A percentile compares a stretch with the other conserved stretches of the same genome.
These are phyloP conservation scores for Mesoclemmys tuberculata DNA, from an alignment of 2,113 vertebrate genomes.

Conservation along the genomic window DNA sequence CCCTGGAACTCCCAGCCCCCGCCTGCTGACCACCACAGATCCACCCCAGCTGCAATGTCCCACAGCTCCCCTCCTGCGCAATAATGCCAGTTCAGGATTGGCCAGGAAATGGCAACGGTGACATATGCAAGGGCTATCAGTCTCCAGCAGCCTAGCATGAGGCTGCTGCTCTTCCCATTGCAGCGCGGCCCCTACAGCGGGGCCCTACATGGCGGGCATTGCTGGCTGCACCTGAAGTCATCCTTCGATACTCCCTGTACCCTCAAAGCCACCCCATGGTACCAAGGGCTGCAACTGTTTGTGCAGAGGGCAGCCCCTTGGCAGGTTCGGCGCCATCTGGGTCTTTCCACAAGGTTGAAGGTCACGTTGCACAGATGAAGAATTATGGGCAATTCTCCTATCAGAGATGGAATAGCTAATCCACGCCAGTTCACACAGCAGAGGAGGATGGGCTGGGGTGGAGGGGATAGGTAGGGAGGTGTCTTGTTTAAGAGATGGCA, in stretches of 20 bases:
- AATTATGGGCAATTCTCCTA: background rate
- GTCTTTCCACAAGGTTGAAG: background rate
- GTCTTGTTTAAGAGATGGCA: background rate
- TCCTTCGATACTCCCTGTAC: background rate
- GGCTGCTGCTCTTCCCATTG: background rate
- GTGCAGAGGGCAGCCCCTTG: background rate
- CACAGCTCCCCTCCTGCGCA: background rate
- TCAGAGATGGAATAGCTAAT: background rate
- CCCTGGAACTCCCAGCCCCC: background rate
- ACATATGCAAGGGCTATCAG: background rate
- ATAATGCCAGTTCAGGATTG: background rate
- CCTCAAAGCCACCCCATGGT: background rate
- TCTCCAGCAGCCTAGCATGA: background rate
- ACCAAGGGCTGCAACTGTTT: background rate
- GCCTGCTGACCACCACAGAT: background rate
- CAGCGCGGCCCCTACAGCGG: no score
- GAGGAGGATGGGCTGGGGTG: background rate
- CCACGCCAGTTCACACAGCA: background rate
- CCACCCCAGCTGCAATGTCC: background rate
- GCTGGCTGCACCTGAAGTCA: background rate
- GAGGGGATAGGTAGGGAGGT: background rate
- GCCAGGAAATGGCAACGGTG: background rate
- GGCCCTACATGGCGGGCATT: background rate
- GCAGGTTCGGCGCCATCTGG: background rate
- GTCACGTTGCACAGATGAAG: background rate